Conservation (phyloP, 2,797 vertebrate species). For the Emydoidea blandingii region DNA sequence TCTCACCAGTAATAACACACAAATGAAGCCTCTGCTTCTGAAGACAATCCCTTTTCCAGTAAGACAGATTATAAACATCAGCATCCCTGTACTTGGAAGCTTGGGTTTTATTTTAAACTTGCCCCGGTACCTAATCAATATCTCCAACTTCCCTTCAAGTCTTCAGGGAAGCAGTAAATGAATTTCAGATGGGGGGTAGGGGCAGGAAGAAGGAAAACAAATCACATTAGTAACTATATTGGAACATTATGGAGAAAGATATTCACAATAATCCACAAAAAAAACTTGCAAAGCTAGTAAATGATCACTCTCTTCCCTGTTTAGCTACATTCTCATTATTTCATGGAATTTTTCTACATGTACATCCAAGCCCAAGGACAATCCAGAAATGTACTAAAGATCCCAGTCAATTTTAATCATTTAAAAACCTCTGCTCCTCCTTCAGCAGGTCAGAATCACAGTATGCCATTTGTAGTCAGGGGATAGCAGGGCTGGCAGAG, state of each 20-base stretch:
- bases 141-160: background rate
- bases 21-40: slow-evolving; percentile 69
- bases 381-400: background rate
- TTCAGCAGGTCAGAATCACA: background rate
- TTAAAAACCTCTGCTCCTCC: background rate
- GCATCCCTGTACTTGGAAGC: slow-evolving; percentile 11
- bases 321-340: background rate
- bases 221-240: background rate
- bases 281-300: background rate
- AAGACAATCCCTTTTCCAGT: slow-evolving; percentile 27
- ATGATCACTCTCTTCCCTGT: background rate
- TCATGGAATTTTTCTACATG: background rate
- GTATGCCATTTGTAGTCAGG: background rate
- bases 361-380: background rate
- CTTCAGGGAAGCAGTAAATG: background rate
- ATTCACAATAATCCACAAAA: background rate
- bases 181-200: background rate
- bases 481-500: background rate
- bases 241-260: background rate
- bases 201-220: background rate
- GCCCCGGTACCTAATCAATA: background rate
- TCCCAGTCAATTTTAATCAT: background rate
- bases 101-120: background rate
- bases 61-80: slow-evolving; percentile 12
- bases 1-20: slow-evolving; percentile 58